phyloP scores from a whole-genome alignment of 2,797 vertebrate species.

The Cirrhinus molitorella region DNA sequence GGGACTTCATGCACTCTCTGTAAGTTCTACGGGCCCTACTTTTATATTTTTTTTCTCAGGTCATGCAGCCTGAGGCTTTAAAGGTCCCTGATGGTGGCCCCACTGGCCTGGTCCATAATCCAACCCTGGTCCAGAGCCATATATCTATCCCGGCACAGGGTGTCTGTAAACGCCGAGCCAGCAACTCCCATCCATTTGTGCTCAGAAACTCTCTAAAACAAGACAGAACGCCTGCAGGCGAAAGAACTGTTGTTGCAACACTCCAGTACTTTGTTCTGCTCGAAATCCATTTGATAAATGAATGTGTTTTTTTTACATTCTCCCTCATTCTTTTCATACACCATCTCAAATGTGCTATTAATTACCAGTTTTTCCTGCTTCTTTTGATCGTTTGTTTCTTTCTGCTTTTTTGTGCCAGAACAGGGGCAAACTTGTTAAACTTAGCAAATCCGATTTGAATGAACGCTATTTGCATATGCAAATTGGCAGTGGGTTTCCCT shows the following conservation, averaged over 20 bases:
- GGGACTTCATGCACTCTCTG: not conserved
- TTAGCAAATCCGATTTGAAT: constrained; percentile 51
- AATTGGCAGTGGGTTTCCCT: constrained; percentile 50
- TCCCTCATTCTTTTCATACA: constrained; percentile 36
- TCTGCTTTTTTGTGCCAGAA: constrained; percentile 15
- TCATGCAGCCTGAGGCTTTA: not conserved
- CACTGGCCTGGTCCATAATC: constrained; percentile 12
- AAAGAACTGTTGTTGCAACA: constrained; percentile 33
- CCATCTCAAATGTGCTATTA: constrained; percentile 49
- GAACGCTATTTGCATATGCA: constrained; percentile 53
- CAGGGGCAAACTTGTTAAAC: constrained; percentile 53
- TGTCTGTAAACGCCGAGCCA: constrained; percentile 9
- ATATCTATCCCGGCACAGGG: constrained; percentile 34
- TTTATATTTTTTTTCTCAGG: not conserved
- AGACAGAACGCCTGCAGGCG: constrained; percentile 36
- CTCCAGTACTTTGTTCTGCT: constrained; percentile 25
- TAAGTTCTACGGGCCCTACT: not conserved
- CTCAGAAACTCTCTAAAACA: constrained; percentile 37
- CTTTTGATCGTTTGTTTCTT: constrained; percentile 40
- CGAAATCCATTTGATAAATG: constrained; percentile 55
- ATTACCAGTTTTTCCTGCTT: constrained; percentile 49
- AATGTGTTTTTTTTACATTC: constrained; percentile 48
- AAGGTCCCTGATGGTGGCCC: not conserved
- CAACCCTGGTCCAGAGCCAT: constrained; percentile 15
- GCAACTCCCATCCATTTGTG: constrained; percentile 23